Base-by-base conservation (phyloP, 2,888 invertebrate genomes). In the Cephus runcator region DNA sequence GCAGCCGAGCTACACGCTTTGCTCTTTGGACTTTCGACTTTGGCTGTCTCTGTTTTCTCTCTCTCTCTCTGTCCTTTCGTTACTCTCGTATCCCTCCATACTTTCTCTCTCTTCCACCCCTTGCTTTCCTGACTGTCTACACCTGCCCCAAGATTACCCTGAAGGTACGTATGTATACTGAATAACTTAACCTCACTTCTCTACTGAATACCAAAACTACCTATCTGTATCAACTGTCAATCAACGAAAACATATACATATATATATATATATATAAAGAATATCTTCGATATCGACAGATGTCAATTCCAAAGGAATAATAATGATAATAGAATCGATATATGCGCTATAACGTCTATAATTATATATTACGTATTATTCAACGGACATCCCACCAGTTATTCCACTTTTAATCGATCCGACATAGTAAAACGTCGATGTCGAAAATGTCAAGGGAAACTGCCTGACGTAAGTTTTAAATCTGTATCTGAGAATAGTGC, bases 1-100 rank as follows among this genome's bases (percentile, higher is more conserved):
- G 71, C 75, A 73, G 75, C 71, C 56, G 76, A 69, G 71, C 78
- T 73, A 78, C 76, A 56, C 40, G 40, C 23, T 56, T 56, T 56
- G 9, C 40, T 56, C 40, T 56, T 23, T 40, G 40, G 40, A 40
- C 23, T 40, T 40, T 40, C 15, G 40, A 23, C 23, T 56, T 56
- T 34, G 34, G 30, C 71, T 68, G 31, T 76, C 35, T 35, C 23
- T 15, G 6, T 71, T 34, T 11, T 31, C 23, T 6, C 31, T 34
- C 34, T 34, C 34, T 34, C 9, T 34, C 34, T 77, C 73, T 34
- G 78, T 76, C 75, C 71, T 71, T 30, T 71, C 30, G 71, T 30
- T 12, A 30, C 71, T 30, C 71, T 15, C 31, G 0, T 71, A 15
- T 71, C 15, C 71, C 76, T 77, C 73, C 77, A 23, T 56, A 56